A percentile compares a stretch with the other conserved stretches of the same genome.
These are phyloP conservation scores for Cebus imitator DNA, from an alignment of 2,113 vertebrate species.

Conservation along the genomic window DNA sequence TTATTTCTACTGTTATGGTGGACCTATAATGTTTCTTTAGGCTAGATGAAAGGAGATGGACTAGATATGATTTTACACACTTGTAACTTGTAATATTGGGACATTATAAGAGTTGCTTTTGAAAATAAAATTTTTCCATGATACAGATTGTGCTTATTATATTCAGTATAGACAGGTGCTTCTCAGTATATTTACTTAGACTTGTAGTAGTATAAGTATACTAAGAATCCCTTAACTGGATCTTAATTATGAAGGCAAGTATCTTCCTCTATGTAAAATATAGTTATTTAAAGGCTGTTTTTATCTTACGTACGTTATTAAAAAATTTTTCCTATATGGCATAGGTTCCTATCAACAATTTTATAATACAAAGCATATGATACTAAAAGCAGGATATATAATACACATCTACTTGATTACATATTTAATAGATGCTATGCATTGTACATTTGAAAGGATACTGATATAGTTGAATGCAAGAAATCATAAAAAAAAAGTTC, in stretches of 20 bases:
- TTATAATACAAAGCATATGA: background rate
- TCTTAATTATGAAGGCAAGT: background rate
- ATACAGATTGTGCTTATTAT: background rate
- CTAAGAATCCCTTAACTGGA: background rate
- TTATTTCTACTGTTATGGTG: background rate
- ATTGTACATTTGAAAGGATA: background rate
- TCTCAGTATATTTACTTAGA: background rate
- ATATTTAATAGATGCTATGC: background rate
- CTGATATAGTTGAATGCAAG: background rate
- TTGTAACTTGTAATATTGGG: background rate
- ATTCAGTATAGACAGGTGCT: background rate
- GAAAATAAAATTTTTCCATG: background rate
- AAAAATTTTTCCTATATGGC: background rate
- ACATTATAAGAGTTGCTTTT: background rate
- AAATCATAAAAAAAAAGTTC: background rate
- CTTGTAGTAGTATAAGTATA: background rate
- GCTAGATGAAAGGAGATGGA: background rate
- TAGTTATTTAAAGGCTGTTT: background rate
- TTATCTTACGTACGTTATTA: background rate
- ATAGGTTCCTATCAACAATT: slow-evolving; percentile 8
- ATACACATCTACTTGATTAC: background rate
- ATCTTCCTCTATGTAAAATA: background rate
- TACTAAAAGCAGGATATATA: background rate
- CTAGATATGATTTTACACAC: background rate
- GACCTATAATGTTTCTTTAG: background rate